Conservation (phyloP, 1,140 invertebrate genomes). For the Nomia melanderi region DNA sequence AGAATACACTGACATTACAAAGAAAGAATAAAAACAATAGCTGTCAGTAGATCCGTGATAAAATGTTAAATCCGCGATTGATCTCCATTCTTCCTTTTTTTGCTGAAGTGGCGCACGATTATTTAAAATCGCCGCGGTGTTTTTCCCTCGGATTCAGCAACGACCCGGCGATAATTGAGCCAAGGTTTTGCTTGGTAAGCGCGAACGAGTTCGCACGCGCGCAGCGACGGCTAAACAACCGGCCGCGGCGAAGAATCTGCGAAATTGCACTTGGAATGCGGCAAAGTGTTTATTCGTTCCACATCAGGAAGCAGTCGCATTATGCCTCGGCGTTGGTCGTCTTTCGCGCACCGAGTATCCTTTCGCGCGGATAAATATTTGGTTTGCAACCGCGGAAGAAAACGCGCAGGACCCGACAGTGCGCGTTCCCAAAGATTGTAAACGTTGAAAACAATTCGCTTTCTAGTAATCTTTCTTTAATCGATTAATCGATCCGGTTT, state of each 20-base stretch:
- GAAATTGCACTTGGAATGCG: constrained; percentile 35
- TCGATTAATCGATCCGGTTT: not conserved
- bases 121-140: not conserved
- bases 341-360: not conserved
- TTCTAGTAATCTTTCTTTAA: not conserved
- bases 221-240: not conserved
- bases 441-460: not conserved
- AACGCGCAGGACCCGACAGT: not conserved
- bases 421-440: not conserved
- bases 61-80: not conserved
- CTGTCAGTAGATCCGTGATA: not conserved
- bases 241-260: not conserved
- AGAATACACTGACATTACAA: not conserved
- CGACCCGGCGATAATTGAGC: not conserved
- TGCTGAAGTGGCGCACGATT: too few relatives aligned
- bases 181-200: not conserved
- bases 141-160: not conserved
- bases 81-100: not conserved
- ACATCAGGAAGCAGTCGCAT: constrained; percentile 22
- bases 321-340: not conserved
- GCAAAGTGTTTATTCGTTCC: constrained; percentile 27
- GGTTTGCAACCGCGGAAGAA: not conserved
- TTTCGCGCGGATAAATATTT: constrained; percentile 34
- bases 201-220: not conserved
- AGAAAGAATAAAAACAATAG: too few relatives aligned